phyloP scores from a whole-genome alignment of 2,888 invertebrate genomes.

The Ophion ellenae region DNA sequence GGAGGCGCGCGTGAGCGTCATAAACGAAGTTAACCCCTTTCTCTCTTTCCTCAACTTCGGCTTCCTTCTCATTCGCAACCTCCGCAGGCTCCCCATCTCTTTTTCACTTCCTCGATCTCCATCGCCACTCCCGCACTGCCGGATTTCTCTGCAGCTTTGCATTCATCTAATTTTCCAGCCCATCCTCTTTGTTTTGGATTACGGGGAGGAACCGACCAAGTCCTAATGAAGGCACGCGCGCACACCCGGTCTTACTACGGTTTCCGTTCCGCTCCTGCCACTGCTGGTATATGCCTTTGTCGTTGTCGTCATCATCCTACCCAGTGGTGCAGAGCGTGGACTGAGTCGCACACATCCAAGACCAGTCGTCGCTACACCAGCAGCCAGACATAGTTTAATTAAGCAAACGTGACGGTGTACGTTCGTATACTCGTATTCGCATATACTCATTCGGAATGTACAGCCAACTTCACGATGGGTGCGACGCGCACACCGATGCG shows the following conservation, averaged over 20 bases:
- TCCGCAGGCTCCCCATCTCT: neutral
- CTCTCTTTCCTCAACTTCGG: slow-evolving; percentile 43
- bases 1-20: slow-evolving; percentile 49
- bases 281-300: slow-evolving; percentile 68
- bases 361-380: slow-evolving; percentile 67
- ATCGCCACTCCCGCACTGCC: slow-evolving; percentile 8
- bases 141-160: slow-evolving; percentile 43
- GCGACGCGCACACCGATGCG: slow-evolving; percentile 37
- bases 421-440: slow-evolving; percentile 31
- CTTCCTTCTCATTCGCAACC: slow-evolving; percentile 31
- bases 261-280: slow-evolving; percentile 38
- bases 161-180: slow-evolving; percentile 52
- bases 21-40: slow-evolving; percentile 72
- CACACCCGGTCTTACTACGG: slow-evolving; percentile 54
- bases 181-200: slow-evolving; percentile 75
- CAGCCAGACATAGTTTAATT: slow-evolving; percentile 79
- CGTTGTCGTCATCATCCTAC: slow-evolving; percentile 65
- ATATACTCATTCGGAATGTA: slow-evolving; percentile 18
- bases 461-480: slow-evolving; percentile 24
- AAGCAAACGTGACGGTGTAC: slow-evolving; percentile 77
- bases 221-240: slow-evolving; percentile 79
- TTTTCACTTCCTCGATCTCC: neutral
- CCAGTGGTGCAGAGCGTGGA: slow-evolving; percentile 45
- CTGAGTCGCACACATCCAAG: slow-evolving; percentile 65
- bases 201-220: slow-evolving; percentile 68